phyloP scores from a whole-genome alignment of 92 coral and sea anemone species.

The Micromussa lordhowensis region DNA sequence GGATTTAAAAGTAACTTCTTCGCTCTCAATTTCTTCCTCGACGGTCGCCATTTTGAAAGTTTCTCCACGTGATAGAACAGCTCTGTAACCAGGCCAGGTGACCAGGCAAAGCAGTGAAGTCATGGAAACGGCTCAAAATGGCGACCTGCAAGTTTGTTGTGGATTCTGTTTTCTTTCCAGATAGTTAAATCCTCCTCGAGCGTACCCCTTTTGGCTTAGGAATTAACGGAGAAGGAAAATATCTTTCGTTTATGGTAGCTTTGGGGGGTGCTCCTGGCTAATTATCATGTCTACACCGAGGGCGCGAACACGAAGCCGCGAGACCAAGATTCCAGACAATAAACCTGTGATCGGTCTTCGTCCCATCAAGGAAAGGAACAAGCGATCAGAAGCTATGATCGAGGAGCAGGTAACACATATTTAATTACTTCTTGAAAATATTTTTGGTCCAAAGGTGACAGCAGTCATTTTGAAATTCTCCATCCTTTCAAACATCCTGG shows the following conservation, averaged over 20 bases:
- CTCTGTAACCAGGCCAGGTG: constrained; percentile 46
- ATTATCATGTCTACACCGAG: constrained; percentile 20
- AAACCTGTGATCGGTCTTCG: constrained; percentile 39
- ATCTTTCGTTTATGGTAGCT: neutral
- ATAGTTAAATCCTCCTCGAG: neutral
- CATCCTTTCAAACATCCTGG: no score
- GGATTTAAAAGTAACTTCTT: constrained; percentile 78
- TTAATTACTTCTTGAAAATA: no score
- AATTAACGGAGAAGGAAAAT: neutral
- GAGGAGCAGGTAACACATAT: constrained; percentile 78
- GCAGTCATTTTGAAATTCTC: no score
- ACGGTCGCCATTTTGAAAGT: constrained; percentile 82
- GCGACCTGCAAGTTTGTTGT: constrained; percentile 27
- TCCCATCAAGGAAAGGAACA: constrained; percentile 63
- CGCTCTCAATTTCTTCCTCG: constrained; percentile 36
- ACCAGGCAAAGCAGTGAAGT: constrained; percentile 20
- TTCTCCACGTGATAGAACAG: constrained; percentile 2
- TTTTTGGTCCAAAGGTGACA: no score
- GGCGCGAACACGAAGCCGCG: constrained; percentile 26
- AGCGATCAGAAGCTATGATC: constrained; percentile 77
- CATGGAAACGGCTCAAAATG: constrained; percentile 72
- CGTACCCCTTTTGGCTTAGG: neutral
- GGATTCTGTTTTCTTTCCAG: neutral
- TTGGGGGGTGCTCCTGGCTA: neutral
- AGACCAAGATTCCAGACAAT: constrained; percentile 8